Evolutionary conservation across 2,888 invertebrate genomes (phyloP).

Genomic region (Chymomyza fuscimana): DNA sequence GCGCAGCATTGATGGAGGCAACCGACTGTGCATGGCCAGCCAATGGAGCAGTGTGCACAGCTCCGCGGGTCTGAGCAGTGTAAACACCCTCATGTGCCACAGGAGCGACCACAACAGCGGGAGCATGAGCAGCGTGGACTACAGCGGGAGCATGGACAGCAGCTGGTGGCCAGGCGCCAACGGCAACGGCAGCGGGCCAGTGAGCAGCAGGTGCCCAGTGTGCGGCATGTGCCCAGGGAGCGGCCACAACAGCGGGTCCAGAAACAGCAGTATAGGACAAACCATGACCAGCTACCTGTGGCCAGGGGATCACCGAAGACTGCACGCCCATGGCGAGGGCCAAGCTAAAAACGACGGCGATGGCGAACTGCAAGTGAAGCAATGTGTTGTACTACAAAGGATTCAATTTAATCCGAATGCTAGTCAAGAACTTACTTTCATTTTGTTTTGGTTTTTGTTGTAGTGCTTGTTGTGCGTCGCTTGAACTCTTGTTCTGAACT

Average conservation of each 20-base stretch:
- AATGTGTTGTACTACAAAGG: neutral
- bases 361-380: conserved; percentile 58
- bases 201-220: conserved; percentile 36
- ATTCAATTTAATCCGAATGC: neutral
- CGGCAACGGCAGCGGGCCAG: conserved; percentile 52
- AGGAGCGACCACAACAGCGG: conserved; percentile 59
- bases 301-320: conserved; percentile 71
- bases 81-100: conserved; percentile 73
- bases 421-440: conserved; percentile 68
- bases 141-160: conserved; percentile 38
- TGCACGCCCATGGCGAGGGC: conserved; percentile 76
- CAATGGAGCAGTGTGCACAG: conserved; percentile 74
- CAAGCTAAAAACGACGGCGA: conserved; percentile 72
- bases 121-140: conserved; percentile 45
- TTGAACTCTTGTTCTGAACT: conserved; percentile 74
- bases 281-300: conserved; percentile 65
- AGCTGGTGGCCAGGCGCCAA: conserved; percentile 44
- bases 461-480: conserved; percentile 31
- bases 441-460: conserved; percentile 49
- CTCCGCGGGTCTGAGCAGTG: conserved; percentile 75
- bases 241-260: conserved; percentile 51
- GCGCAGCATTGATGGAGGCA: conserved; percentile 72
- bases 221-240: conserved; percentile 52
- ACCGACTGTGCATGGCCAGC: conserved; percentile 74
- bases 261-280: conserved; percentile 73